phyloP scores from a whole-genome alignment of 2,113 vertebrate genomes.

The Paedocypris sp. region DNA sequence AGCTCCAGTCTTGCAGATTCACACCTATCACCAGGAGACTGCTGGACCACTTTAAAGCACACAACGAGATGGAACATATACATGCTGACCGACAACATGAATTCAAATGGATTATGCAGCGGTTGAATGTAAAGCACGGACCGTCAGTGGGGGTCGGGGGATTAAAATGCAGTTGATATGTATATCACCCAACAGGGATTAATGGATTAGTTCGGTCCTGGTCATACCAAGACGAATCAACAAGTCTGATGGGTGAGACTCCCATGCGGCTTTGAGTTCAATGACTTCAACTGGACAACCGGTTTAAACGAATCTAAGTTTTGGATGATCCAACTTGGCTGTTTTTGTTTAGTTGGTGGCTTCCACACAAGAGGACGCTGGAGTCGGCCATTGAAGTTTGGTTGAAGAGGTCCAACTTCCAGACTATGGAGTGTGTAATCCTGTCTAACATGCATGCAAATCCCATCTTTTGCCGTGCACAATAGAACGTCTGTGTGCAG shows the following conservation, averaged over 20 bases:
- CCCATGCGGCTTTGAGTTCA: too few relatives aligned
- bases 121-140: neutral
- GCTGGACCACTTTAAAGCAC: neutral
- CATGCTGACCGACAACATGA: neutral
- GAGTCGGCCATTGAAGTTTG: conserved; percentile 25
- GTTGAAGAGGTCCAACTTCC: conserved; percentile 56
- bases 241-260: conserved; percentile 1
- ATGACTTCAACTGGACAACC: too few relatives aligned
- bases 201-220: conserved; percentile 46
- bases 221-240: conserved; percentile 22
- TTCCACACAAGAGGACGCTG: neutral
- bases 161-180: conserved; percentile 48
- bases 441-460: conserved; percentile 67
- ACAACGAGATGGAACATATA: neutral
- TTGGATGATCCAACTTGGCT: neutral
- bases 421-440: conserved; percentile 57
- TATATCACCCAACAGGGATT: conserved; percentile 41
- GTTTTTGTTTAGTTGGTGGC: neutral
- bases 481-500: conserved; percentile 57
- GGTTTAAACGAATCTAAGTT: too few relatives aligned
- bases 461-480: conserved; percentile 63
- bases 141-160: conserved; percentile 34
- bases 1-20: neutral
- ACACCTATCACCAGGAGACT: neutral
- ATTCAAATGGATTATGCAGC: neutral